Evolutionary conservation across 1,140 invertebrate species (phyloP).

Genomic region (Bombus difficillimus): DNA sequence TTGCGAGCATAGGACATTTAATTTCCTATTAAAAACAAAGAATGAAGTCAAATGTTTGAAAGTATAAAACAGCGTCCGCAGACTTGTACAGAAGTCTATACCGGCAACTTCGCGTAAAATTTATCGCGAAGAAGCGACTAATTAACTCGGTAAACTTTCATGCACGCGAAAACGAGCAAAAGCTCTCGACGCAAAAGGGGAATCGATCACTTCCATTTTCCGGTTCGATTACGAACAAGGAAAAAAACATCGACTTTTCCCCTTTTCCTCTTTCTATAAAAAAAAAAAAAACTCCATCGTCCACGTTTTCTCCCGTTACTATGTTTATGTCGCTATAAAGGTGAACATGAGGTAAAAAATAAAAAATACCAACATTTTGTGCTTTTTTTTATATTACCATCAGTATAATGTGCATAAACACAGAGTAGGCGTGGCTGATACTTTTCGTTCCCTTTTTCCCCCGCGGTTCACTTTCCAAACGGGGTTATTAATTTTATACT

Average conservation of each 20-base stretch:
- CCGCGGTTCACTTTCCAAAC: not conserved
- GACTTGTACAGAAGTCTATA: no score
- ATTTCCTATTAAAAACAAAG: not conserved
- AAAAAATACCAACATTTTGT: not conserved
- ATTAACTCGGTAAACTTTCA: not conserved
- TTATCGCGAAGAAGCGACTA: not conserved
- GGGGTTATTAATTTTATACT: not conserved
- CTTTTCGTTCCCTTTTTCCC: not conserved
- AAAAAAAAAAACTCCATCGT: conserved; percentile 18
- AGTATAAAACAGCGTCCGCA: no score
- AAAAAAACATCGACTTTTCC: conserved; percentile 17
- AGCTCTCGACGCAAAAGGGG: conserved; percentile 1
- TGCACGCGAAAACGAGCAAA: conserved; percentile 21
- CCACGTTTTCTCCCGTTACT: conserved; percentile 48
- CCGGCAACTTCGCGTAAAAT: not conserved
- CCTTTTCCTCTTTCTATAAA: not conserved
- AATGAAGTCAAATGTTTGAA: not conserved
- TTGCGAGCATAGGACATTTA: no score
- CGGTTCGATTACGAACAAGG: not conserved
- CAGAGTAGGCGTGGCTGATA: not conserved
- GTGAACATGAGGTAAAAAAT: conserved; percentile 7
- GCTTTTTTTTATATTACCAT: not conserved
- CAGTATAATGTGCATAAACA: not conserved
- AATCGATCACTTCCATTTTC: conserved; percentile 29
- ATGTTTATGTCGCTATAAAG: conserved; percentile 20